These are phyloP conservation scores for Vanessa cardui DNA, from an alignment of 2,888 invertebrate genomes.

Conservation along the genomic window DNA sequence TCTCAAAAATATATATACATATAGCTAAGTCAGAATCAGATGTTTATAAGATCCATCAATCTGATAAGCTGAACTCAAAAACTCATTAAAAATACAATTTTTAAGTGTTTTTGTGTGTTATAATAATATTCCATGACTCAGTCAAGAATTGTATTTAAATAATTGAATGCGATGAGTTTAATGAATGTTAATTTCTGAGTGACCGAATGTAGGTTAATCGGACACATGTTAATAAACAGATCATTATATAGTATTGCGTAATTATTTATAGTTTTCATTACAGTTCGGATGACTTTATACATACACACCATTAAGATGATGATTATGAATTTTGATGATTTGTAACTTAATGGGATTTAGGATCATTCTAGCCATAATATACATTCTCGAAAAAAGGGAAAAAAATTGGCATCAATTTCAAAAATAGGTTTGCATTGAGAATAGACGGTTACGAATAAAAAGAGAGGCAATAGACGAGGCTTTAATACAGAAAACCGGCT, in stretches of 20 bases:
- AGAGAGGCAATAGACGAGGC: constrained; percentile 19
- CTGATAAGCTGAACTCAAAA: too few species aligned
- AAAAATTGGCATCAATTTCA: constrained; percentile 7
- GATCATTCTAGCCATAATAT: too few species aligned
- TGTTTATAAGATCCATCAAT: too few species aligned
- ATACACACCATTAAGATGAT: background rate
- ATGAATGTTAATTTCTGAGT: constrained; percentile 1
- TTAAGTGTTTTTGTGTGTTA: too few species aligned
- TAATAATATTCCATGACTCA: too few species aligned
- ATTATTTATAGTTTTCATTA: constrained; percentile 4
- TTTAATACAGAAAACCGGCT: constrained; percentile 35
- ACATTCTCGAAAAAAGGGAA: background rate
- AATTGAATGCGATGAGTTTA: background rate
- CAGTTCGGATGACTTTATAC: background rate
- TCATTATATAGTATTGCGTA: background rate
- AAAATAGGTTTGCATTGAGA: constrained; percentile 1
- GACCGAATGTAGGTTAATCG: constrained; percentile 4
- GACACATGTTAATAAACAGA: constrained; percentile 5
- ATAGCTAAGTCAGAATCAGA: too few species aligned
- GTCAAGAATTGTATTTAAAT: background rate
- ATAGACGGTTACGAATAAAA: constrained; percentile 7
- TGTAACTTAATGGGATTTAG: background rate
- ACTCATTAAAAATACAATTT: too few species aligned
- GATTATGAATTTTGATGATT: background rate
- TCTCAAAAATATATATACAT: too few species aligned